Conservation (phyloP, 2,113 vertebrate genomes). For the Spea multiplicata region DNA sequence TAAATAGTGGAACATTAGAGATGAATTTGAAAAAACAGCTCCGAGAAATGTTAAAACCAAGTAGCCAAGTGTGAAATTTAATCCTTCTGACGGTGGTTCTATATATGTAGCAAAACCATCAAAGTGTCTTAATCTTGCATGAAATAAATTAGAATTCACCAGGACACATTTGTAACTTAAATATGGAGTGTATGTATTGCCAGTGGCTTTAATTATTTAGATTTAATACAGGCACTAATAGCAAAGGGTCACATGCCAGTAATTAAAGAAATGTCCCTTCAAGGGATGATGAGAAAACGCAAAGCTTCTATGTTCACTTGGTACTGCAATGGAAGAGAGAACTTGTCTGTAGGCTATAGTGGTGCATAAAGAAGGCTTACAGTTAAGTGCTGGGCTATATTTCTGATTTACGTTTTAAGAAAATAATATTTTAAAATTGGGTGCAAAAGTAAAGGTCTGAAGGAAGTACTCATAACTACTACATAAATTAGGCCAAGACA, state of each 20-base stretch:
- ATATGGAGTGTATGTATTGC: constrained; percentile 10
- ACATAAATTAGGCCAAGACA: background rate
- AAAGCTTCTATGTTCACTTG: background rate
- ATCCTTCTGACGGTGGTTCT: background rate
- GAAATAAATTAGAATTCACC: background rate
- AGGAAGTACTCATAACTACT: too few species aligned
- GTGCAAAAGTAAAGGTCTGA: too few species aligned
- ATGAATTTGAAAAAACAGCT: too few species aligned
- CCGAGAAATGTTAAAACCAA: too few species aligned
- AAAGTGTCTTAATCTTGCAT: too few species aligned
- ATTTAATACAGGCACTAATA: constrained; percentile 24
- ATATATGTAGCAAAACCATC: background rate
- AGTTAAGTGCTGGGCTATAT: too few species aligned
- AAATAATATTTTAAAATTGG: too few species aligned
- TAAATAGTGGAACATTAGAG: too few species aligned
- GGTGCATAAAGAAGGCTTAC: too few species aligned
- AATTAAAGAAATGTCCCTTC: constrained; percentile 17
- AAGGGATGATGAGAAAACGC: constrained; percentile 3
- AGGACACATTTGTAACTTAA: constrained; percentile 4
- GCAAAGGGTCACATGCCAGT: background rate
- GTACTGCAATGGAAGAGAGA: background rate
- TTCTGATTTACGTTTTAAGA: too few species aligned
- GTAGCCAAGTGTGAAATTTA: background rate
- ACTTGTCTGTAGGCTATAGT: background rate
- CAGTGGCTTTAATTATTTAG: constrained; percentile 9